Evolutionary conservation across 1,140 invertebrate genomes (phyloP), one percentile per base, ranked within the genome.

Genomic region (Drosophila azteca): DNA sequence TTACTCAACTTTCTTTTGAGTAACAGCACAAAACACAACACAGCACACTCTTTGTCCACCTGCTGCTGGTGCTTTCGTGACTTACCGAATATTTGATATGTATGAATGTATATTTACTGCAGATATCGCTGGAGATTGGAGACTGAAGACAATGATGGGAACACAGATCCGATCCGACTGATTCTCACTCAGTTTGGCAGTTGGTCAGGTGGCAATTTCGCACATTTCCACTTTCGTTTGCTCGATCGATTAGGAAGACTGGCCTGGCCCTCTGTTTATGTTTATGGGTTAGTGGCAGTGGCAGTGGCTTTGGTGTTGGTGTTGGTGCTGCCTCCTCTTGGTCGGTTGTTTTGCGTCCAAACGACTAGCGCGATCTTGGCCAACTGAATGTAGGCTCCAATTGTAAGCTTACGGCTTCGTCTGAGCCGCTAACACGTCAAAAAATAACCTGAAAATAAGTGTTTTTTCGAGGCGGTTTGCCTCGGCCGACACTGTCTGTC

Each of bases 401-500:
- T 60, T 67, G 57, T 49, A 60, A 62, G 59, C 75, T 65, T 48
- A 39, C 57, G 69, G 58, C 54, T 71, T 60, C 41, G 67, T 41
- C 58, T 44, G 13, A 85, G 73, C 59, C 58, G 82, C 73, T 82
- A 82, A 88, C 78, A 74, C 79, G 82, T 87, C 70, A 72, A 75
- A 39, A 81, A 87, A 82, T 81, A 85, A 88, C 83, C 74, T 85
- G 79, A 82, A 83, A 70, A 82, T 44, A 72, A 73, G 50, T 41
- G 61, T 51, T 51, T 22, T 48, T 55, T 48, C 66, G 17, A 68
- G 31, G 66, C 35, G 65, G 49, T 39, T 39, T 39, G 35, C 35
- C 35, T 39, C 35, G 35, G 3, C 35, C 35, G 35, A 39, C 35
- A 39, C 35, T 39, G 11, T 39, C 35, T 39, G 35, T 20, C 67